Conservation (phyloP, 2,113 vertebrate species). For the Brachypteracias leptosomus region DNA sequence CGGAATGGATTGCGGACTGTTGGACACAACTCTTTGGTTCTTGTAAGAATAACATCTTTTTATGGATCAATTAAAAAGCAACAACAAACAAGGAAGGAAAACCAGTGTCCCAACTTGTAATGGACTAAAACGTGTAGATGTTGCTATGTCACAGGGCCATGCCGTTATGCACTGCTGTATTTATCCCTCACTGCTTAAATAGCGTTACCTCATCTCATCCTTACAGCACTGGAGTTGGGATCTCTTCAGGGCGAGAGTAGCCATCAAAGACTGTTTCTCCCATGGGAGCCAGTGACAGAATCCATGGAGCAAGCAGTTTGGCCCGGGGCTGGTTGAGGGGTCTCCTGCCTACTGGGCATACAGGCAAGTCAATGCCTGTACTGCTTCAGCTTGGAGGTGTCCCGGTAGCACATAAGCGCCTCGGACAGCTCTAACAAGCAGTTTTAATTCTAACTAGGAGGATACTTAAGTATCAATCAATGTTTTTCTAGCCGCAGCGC, state of each 20-base stretch:
- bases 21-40: rapidly evolving
- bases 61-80: neutral
- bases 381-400: neutral
- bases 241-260: neutral
- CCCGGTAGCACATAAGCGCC: rapidly evolving
- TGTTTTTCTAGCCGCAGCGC: neutral
- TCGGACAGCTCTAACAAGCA: neutral
- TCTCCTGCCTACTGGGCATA: neutral
- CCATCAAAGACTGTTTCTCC: no score
- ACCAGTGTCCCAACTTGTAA: neutral
- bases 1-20: neutral
- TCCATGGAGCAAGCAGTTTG: neutral
- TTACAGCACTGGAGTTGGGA: rapidly evolving
- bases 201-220: rapidly evolving
- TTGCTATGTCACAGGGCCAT: rapidly evolving
- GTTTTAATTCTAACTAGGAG: neutral
- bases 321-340: rapidly evolving
- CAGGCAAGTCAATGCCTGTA: neutral
- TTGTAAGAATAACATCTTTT: rapidly evolving
- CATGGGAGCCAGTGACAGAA: rapidly evolving
- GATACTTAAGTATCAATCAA: rapidly evolving
- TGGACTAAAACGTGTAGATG: rapidly evolving
- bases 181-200: rapidly evolving
- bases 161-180: no score
- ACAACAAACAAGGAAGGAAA: neutral